Percentiles rank a stretch among this genome's conserved stretches.
Conservation (phyloP, 2,797 vertebrate genomes). For the Chiroxiphia lanceolata region DNA sequence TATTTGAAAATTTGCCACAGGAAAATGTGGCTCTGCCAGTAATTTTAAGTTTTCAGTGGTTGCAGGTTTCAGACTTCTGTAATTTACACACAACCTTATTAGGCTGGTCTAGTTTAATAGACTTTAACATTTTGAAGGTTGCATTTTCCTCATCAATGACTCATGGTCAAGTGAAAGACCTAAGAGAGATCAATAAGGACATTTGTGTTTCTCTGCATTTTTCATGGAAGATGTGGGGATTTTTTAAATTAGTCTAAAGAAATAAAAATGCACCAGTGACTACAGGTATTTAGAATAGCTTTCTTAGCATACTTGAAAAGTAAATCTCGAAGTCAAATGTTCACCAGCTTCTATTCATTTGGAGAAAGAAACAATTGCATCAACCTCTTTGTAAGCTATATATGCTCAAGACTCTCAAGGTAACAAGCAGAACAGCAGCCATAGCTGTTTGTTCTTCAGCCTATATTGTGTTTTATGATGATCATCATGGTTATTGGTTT, state of each 20-base stretch:
- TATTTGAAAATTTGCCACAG: neutral
- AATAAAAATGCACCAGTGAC: neutral
- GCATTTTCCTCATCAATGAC: neutral
- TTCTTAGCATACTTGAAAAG: neutral
- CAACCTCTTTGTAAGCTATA: neutral
- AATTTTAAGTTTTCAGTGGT: neutral
- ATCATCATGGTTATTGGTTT: neutral
- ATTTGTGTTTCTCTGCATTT: neutral
- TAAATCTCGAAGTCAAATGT: neutral
- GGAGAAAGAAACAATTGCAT: neutral
- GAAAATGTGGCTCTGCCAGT: neutral
- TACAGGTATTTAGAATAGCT: neutral
- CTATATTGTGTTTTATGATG: neutral
- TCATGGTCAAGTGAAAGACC: neutral
- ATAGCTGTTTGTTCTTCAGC: neutral
- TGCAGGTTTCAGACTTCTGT: neutral
- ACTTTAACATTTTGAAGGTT: neutral
- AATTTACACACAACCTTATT: neutral
- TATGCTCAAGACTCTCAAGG: neutral
- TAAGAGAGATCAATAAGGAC: neutral
- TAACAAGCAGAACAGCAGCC: neutral
- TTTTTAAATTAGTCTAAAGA: neutral
- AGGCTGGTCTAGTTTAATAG: neutral
- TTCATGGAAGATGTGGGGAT: neutral
- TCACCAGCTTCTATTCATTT: neutral